A percentile compares a stretch with the other conserved stretches of the same genome.
Conservation (phyloP, 2,797 vertebrate genomes). For the Sorex maritimensis region DNA sequence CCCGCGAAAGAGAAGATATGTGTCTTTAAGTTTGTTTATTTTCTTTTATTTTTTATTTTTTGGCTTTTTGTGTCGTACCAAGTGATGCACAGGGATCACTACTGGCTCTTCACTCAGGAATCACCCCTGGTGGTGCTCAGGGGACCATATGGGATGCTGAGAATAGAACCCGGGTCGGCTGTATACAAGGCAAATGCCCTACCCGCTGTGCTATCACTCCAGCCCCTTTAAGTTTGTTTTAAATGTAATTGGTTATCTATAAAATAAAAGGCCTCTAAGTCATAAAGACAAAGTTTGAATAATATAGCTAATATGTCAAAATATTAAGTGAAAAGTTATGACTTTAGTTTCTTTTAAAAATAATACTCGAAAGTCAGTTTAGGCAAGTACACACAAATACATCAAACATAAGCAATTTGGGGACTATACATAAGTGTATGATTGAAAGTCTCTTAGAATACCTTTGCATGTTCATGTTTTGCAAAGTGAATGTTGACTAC, state of each 20-base stretch:
- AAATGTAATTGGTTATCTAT: constrained; percentile 34
- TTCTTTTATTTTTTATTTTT: no score
- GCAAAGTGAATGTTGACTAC: constrained; percentile 52
- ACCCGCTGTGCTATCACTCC: no score
- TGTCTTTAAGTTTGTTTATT: constrained; percentile 58
- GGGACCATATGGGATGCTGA: no score
- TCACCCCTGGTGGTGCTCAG: no score
- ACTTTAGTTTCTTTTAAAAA: constrained; percentile 55
- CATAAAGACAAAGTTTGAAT: constrained; percentile 54
- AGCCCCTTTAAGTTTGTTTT: constrained; percentile 7
- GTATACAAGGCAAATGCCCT: no score
- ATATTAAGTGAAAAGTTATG: constrained; percentile 25
- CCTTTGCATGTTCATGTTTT: constrained; percentile 55
- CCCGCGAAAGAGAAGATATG: neutral
- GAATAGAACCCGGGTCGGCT: no score
- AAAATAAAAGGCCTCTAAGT: constrained; percentile 10
- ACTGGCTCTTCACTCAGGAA: no score
- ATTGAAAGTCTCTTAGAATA: constrained; percentile 47
- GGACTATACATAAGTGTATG: neutral
- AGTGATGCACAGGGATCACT: no score
- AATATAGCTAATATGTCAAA: constrained; percentile 30
- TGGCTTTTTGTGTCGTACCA: no score
- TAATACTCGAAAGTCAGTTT: constrained; percentile 25
- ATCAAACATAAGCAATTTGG: constrained; percentile 39
- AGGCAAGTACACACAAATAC: neutral